phyloP scores from a whole-genome alignment of 2,888 invertebrate genomes.

The Calameuta pallipes region DNA sequence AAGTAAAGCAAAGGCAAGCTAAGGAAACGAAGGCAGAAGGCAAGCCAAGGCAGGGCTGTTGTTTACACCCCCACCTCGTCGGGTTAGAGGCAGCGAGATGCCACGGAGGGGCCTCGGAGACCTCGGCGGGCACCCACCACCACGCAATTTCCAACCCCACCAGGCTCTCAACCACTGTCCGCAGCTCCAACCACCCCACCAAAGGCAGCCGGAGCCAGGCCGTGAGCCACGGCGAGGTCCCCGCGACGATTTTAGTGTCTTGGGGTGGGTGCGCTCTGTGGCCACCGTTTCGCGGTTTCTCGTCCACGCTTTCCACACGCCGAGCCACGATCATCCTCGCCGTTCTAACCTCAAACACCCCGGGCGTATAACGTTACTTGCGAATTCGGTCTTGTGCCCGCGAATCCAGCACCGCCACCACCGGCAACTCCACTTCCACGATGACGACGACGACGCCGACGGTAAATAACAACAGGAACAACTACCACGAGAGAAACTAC shows the following conservation, averaged over 20 bases:
- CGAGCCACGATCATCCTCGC: slow-evolving; percentile 57
- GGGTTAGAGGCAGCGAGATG: slow-evolving; percentile 54
- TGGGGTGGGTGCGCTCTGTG: slow-evolving; percentile 64
- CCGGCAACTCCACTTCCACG: neutral
- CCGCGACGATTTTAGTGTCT: slow-evolving; percentile 66
- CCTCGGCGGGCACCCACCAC: slow-evolving; percentile 62
- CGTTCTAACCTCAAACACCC: neutral
- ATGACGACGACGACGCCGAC: neutral
- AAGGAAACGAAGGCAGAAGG: neutral
- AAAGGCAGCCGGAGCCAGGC: slow-evolving; percentile 61
- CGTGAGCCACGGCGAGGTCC: slow-evolving; percentile 63
- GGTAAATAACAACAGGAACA: neutral
- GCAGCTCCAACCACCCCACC: slow-evolving; percentile 66
- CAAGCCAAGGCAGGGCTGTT: slow-evolving; percentile 47
- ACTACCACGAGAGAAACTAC: neutral
- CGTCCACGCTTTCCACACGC: slow-evolving; percentile 39
- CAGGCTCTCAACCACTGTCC: slow-evolving; percentile 66
- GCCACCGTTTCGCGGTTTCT: slow-evolving; percentile 60
- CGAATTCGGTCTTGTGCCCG: slow-evolving; percentile 55
- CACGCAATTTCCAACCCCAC: slow-evolving; percentile 67
- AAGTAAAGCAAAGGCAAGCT: neutral
- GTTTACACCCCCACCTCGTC: slow-evolving; percentile 64
- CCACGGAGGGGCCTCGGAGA: slow-evolving; percentile 62
- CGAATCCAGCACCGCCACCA: slow-evolving; percentile 19
- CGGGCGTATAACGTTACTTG: slow-evolving; percentile 65